A percentile compares a stretch with the other conserved stretches of the same genome.
Evolutionary conservation across 1,140 invertebrate genomes (phyloP).

Genomic region (Holotrichia oblita): DNA sequence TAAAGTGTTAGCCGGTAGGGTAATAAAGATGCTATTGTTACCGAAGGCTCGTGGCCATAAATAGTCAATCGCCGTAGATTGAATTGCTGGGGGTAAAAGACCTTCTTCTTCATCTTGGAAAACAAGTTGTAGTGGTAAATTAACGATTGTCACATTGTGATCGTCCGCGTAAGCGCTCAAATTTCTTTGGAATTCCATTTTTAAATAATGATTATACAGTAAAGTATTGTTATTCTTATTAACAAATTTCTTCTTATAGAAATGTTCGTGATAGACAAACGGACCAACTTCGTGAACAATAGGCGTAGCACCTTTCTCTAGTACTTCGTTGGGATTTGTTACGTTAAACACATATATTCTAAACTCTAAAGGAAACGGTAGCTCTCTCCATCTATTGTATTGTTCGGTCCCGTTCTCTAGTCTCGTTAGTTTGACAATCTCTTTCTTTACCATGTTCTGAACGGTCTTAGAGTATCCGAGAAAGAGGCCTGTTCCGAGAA

Average conservation of each 20-base stretch:
- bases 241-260: background rate
- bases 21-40: background rate
- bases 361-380: background rate
- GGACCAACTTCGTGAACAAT: conserved; percentile 26
- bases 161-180: background rate
- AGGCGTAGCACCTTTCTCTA: background rate
- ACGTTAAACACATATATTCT: conserved; percentile 23
- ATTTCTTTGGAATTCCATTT: background rate
- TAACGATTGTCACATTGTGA: background rate
- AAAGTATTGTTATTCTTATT: background rate
- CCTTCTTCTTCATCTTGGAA: background rate
- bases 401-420: background rate
- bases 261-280: background rate
- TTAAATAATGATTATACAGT: background rate
- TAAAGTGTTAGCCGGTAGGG: background rate
- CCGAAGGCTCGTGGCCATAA: background rate
- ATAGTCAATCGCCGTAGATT: background rate
- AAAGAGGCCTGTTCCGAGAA: too few relatives aligned
- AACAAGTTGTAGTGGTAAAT: background rate
- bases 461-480: too few relatives aligned
- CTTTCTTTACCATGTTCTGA: too few relatives aligned
- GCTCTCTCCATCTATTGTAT: conserved; percentile 16
- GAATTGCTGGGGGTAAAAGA: background rate
- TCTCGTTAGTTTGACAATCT: too few relatives aligned
- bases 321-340: background rate